Conservation (phyloP, 2,113 vertebrate genomes). For the Centropristis striata region DNA sequence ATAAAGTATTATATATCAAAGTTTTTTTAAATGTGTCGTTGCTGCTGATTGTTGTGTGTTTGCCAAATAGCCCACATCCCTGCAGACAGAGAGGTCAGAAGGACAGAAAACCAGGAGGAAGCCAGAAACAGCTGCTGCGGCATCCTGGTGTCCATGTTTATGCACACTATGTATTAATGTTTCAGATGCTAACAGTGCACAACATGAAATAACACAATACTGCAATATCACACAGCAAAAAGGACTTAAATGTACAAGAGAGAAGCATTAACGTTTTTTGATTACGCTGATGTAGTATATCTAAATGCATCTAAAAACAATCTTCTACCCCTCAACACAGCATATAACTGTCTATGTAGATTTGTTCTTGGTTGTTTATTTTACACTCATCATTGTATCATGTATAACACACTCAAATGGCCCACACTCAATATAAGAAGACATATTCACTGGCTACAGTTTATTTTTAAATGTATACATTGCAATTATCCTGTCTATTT, state of each 20-base stretch:
- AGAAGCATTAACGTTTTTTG: no score
- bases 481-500: no score
- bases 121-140: neutral
- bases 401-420: no score
- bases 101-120: constrained; percentile 1
- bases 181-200: neutral
- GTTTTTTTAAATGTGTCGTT: constrained; percentile 17
- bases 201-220: constrained; percentile 8
- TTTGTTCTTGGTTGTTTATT: no score
- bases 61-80: constrained; percentile 19
- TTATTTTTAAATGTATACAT: no score
- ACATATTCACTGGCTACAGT: no score
- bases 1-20: constrained; percentile 22
- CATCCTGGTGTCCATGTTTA: neutral
- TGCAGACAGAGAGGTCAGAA: constrained; percentile 10
- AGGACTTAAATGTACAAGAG: neutral
- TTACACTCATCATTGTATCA: no score
- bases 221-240: neutral
- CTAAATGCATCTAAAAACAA: no score
- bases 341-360: no score
- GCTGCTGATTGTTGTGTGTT: constrained; percentile 17
- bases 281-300: no score
- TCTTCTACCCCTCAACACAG: no score
- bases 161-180: neutral
- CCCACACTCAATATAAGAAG: no score